Base-by-base conservation (phyloP, 2,797 vertebrate species). In the Enoplosus armatus region DNA sequence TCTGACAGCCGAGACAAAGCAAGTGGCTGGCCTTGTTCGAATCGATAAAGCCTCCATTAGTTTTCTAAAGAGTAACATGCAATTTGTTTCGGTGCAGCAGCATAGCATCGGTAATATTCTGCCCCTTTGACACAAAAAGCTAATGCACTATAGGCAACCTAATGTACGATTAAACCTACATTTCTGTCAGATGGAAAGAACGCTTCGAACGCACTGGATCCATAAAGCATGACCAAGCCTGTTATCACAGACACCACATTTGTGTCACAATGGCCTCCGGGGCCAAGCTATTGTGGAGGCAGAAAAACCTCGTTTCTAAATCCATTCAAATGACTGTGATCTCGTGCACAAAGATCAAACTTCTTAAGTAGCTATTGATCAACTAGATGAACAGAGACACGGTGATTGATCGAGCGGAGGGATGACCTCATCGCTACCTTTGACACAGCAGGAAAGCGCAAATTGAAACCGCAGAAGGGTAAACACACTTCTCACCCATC, bases 41-140 rank as follows among this genome's bases (percentile, higher is more conserved):
- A 95, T 93, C 93, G 89, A 95, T 95, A 93, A 93, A 91, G 90
- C 93, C 90, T 93, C 90, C 89, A 92, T 95, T 94, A 93, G 86
- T 90, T 92, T 92, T 83, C 80, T 85, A 91, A 92, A 93, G 89
- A 93, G 87, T 86, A 91, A 93, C 86, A 89, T 79, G 84, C 89
- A 85, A 91, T 93, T 92, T 87, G 88, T 91, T 91, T 87, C 58
- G 24, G 85, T 61, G 68, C 75, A 87, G 87, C 77, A 35, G 83
- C 90, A 18, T 75, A 63, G 86, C 80, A 88, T 92, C 53, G 43
- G 89, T 88, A 87, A 92, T 87, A 93, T 89, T 86, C 78, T 77
- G 64, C 78, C 84, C 83, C 82, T 87, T 72, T 80, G 74, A 86
- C 87, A 82, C 68, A 45, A 89, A 77, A 76, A 79, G 83, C 78